phyloP scores from a whole-genome alignment of 1,140 invertebrate genomes.

The Drosophila asahinai region DNA sequence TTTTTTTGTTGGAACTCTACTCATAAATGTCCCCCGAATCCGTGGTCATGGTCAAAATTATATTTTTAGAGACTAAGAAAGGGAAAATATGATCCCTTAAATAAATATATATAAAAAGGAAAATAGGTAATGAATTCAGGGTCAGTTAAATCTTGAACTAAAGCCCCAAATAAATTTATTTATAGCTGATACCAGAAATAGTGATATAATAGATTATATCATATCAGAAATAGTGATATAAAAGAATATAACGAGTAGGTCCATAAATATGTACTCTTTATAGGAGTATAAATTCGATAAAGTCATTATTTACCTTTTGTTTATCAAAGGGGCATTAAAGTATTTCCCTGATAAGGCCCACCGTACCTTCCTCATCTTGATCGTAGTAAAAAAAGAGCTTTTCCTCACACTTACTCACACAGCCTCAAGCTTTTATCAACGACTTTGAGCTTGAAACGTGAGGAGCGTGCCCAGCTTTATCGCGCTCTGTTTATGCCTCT shows the following conservation, averaged over 20 bases:
- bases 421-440: conserved; percentile 54
- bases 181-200: too few relatives aligned
- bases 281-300: background rate
- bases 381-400: conserved; percentile 47
- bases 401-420: conserved; percentile 19
- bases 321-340: conserved; percentile 8
- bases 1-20: too few relatives aligned
- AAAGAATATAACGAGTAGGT: background rate
- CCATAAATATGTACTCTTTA: background rate
- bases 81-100: too few relatives aligned
- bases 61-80: too few relatives aligned
- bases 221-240: too few relatives aligned
- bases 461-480: conserved; percentile 32
- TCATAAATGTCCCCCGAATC: too few relatives aligned
- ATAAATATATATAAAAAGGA: too few relatives aligned
- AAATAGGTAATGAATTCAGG: too few relatives aligned
- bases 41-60: too few relatives aligned
- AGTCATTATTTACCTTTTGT: background rate
- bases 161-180: too few relatives aligned
- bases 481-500: conserved; percentile 7
- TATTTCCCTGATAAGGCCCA: conserved; percentile 23
- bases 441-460: conserved; percentile 39
- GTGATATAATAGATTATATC: too few relatives aligned
- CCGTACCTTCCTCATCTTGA: conserved; percentile 14
- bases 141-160: too few relatives aligned